These are phyloP conservation scores for Hydroisotoma schaefferi DNA, from an alignment of 2,888 invertebrate species.

Conservation along the genomic window DNA sequence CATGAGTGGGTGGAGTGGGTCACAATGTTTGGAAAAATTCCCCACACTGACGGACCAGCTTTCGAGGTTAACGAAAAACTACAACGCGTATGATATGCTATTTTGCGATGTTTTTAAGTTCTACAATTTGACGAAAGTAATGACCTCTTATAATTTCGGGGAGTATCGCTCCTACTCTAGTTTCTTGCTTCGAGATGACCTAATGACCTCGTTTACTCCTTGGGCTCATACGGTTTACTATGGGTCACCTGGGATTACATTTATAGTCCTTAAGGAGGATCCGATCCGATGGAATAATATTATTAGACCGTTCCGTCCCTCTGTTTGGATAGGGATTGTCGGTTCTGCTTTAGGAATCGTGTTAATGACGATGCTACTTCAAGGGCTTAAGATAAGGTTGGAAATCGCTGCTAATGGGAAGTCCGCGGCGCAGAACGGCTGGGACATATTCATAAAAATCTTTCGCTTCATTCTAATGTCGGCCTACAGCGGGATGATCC, in stretches of 20 bases:
- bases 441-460: not conserved
- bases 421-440: no score
- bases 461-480: not conserved
- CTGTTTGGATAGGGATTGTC: not conserved
- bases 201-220: constrained; percentile 18
- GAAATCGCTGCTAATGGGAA: no score
- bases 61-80: not conserved
- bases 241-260: constrained; percentile 18
- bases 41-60: not conserved
- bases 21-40: not conserved
- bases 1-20: constrained; percentile 6
- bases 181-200: constrained; percentile 10
- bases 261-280: constrained; percentile 15
- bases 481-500: constrained; percentile 23
- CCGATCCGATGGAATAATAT: constrained; percentile 14
- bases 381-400: no score
- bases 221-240: constrained; percentile 14
- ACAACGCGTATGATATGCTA: constrained; percentile 9
- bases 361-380: no score
- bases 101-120: constrained; percentile 19
- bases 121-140: not conserved
- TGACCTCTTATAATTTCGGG: constrained; percentile 1
- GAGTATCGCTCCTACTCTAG: constrained; percentile 3
- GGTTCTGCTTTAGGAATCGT: no score
- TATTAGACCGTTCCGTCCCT: constrained; percentile 14